Evolutionary conservation across 2,888 invertebrate genomes (phyloP).

Genomic region (Calameuta filiformis): DNA sequence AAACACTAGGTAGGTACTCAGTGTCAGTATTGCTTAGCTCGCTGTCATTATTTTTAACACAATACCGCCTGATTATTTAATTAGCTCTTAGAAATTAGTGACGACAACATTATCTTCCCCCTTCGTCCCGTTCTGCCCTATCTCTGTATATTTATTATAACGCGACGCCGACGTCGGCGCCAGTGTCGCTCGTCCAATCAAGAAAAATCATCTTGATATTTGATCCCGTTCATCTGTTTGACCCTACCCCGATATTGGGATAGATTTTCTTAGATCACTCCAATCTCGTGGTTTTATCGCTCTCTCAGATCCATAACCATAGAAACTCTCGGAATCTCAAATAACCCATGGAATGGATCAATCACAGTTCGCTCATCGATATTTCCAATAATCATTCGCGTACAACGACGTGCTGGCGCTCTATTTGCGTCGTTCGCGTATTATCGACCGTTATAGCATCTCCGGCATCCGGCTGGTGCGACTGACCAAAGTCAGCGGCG

Average conservation of each 20-base stretch:
- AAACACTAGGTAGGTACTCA: neutral
- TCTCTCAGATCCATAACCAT: neutral
- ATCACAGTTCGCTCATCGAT: neutral
- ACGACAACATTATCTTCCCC: neutral
- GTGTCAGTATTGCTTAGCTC: neutral
- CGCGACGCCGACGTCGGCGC: neutral
- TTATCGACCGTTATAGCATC: neutral
- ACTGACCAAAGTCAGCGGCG: neutral
- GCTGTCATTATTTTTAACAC: no score
- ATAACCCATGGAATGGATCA: conserved; percentile 10
- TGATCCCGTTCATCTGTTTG: neutral
- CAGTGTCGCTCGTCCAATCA: neutral
- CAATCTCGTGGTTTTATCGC: neutral
- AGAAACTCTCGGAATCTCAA: conserved; percentile 39
- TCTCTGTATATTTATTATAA: neutral
- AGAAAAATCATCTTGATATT: neutral
- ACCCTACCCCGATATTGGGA: neutral
- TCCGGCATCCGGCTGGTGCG: neutral
- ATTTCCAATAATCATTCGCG: neutral
- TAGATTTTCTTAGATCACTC: neutral
- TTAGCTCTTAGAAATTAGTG: neutral
- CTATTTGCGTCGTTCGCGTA: neutral
- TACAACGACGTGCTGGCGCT: neutral
- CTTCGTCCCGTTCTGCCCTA: neutral
- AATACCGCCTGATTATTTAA: neutral